Conservation (phyloP, 2,888 invertebrate genomes). For the Phasia obesa region DNA sequence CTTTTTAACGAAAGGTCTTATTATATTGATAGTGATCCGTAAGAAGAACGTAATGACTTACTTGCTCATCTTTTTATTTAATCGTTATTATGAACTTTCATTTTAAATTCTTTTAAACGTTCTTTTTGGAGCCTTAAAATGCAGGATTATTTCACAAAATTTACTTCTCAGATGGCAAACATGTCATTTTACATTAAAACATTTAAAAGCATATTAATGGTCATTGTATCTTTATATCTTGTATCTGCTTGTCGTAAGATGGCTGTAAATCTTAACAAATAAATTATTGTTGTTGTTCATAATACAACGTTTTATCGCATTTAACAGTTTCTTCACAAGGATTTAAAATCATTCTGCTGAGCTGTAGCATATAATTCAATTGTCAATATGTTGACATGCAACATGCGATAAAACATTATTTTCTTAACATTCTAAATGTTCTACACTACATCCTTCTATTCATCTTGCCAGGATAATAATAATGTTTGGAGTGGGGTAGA, state of each 20-base stretch:
- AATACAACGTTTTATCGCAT: slow-evolving; percentile 59
- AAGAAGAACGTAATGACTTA: too few relatives aligned
- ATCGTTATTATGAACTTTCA: too few relatives aligned
- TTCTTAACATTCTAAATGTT: slow-evolving; percentile 24
- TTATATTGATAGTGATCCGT: too few relatives aligned
- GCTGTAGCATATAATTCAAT: slow-evolving; percentile 71
- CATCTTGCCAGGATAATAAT: slow-evolving; percentile 42
- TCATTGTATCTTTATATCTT: slow-evolving; percentile 23
- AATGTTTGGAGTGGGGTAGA: neutral
- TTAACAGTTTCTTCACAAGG: slow-evolving; percentile 60
- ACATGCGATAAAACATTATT: slow-evolving; percentile 69
- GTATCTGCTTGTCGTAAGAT: slow-evolving; percentile 7
- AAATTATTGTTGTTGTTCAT: slow-evolving; percentile 42
- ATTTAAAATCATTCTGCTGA: slow-evolving; percentile 57
- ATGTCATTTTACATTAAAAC: slow-evolving; percentile 22
- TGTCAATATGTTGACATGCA: slow-evolving; percentile 73
- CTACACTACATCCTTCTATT: slow-evolving; percentile 41
- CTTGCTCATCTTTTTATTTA: too few relatives aligned
- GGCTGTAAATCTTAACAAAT: slow-evolving; percentile 56
- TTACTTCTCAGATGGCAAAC: neutral
- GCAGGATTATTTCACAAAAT: neutral
- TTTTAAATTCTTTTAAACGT: too few relatives aligned
- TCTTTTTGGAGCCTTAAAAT: too few relatives aligned
- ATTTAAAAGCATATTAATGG: slow-evolving; percentile 34
- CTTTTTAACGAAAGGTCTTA: too few relatives aligned